Evolutionary conservation across 1,140 invertebrate genomes (phyloP), one percentile per base, ranked within the genome.

Genomic region (Lepidurus arcticus): DNA sequence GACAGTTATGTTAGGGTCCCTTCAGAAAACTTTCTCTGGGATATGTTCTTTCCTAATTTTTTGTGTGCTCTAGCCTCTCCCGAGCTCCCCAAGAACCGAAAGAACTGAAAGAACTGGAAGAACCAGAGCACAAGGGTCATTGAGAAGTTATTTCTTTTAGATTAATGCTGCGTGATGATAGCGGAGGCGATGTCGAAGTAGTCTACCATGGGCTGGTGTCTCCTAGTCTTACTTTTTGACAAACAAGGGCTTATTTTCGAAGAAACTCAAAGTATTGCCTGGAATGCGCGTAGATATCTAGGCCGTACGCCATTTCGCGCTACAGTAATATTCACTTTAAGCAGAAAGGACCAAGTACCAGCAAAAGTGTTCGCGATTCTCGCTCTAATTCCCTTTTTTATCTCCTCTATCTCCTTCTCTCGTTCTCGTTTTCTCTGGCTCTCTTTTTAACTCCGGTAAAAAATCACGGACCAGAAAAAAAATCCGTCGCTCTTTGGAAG

Each of bases 81-180:
- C 34, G 34, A 34, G 34, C 4, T 34, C 3, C 34, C 34, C 2
- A 34, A 34, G 34, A 34, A 34, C 34, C 34, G 34, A 34, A 34
- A 34, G 34, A 34, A 34, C 34, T 65, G 21, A 65, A 65, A 16
- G 47, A 53, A 11, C 10, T 11, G 13, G 1, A 7, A 53, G 53
- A 65, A 13, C 21, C 53, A 16, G 53, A 16, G 53, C 13, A 21
- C 53, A 65, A 16, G 53, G 13, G 8, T 9, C 53, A 65, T 16
- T 65, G 53, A 65, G 3, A 65, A 65, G 21, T 65, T 65, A 65
- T 65, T 65, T 65, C 45, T 21, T 65, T 21, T 16, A 16, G 53
- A 65, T 65, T 65, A 65, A 65, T 65, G 53, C 53, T 65, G 53
- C 53, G n/a, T 65, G 53, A 65, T 65, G 13, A 21, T 16, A 16